phyloP scores from a whole-genome alignment of 2,113 vertebrate genomes.

The Saguinus midas region DNA sequence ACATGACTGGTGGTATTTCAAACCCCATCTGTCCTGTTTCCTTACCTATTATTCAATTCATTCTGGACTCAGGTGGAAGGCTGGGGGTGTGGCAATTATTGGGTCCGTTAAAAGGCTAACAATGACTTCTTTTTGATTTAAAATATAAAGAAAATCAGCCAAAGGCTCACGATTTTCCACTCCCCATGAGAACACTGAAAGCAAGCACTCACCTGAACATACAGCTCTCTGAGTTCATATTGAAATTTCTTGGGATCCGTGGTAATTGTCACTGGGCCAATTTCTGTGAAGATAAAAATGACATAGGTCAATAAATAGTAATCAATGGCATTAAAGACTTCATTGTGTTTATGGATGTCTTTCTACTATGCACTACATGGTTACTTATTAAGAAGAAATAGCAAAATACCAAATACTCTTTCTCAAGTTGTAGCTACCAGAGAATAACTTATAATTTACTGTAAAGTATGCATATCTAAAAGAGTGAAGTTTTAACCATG shows the following conservation, averaged over 20 bases:
- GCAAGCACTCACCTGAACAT: constrained; percentile 93
- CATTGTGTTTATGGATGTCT: not conserved
- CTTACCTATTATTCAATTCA: not conserved
- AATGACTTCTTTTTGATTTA: not conserved
- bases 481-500: not conserved
- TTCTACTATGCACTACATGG: not conserved
- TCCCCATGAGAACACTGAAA: not conserved
- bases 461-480: not conserved
- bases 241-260: constrained; percentile 99
- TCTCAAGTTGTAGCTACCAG: not conserved
- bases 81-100: not conserved
- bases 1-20: not conserved
- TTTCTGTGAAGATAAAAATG: constrained; percentile 86
- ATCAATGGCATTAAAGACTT: not conserved
- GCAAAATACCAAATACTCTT: not conserved
- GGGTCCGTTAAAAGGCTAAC: not conserved
- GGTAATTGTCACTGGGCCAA: constrained; percentile 98
- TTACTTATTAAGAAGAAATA: not conserved
- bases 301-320: not conserved
- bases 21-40: not conserved
- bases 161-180: not conserved
- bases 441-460: not conserved
- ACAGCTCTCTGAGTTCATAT: constrained; percentile 96
- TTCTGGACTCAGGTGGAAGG: not conserved
- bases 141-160: not conserved